Percentiles rank a stretch among this genome's conserved stretches.
Evolutionary conservation across 2,113 vertebrate genomes (phyloP).

Genomic region (Ivindomyrus marchei): DNA sequence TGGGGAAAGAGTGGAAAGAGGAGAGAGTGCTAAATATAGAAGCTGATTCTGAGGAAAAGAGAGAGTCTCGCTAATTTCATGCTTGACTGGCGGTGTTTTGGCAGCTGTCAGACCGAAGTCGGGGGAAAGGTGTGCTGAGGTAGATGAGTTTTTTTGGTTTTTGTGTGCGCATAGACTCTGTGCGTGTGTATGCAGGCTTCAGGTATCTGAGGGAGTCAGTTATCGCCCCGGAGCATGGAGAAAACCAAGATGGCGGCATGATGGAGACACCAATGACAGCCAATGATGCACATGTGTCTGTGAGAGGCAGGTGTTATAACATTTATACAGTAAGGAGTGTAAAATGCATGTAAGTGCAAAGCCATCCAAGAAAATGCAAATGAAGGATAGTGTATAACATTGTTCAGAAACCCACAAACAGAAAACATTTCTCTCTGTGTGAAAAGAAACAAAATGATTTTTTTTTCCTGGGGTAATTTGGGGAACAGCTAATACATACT

Average conservation of each 20-base stretch:
- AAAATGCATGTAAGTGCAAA: neutral
- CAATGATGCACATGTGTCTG: neutral
- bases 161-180: neutral
- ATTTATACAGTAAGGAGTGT: neutral
- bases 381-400: neutral
- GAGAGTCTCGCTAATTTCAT: constrained; percentile 54
- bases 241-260: neutral
- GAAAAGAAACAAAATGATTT: constrained; percentile 16
- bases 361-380: neutral
- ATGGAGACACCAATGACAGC: neutral
- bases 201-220: neutral
- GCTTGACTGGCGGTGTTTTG: constrained; percentile 52
- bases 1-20: constrained; percentile 39
- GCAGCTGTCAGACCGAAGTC: constrained; percentile 53
- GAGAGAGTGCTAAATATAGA: constrained; percentile 12
- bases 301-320: neutral
- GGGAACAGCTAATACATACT: constrained; percentile 53
- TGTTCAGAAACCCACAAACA: neutral
- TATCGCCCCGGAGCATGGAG: neutral
- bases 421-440: neutral
- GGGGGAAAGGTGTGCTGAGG: neutral
- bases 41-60: constrained; percentile 43
- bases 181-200: neutral
- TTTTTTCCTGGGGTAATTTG: constrained; percentile 50
- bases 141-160: neutral